Conservation (phyloP, 2,113 vertebrate genomes). For the Rhinolophus ferrumequinum region DNA sequence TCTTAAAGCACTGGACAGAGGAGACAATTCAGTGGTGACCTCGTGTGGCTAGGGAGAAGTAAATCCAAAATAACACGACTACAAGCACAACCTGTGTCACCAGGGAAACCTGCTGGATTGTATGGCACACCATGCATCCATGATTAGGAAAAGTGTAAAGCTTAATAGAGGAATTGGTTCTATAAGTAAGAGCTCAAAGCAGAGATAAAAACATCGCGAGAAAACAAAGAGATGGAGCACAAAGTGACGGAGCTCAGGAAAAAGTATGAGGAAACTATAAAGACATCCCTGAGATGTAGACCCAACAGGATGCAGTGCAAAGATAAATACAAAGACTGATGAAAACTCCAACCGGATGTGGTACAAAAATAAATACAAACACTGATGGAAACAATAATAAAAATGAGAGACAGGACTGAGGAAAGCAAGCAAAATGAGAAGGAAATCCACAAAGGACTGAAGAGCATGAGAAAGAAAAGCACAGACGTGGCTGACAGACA, state of each 20-base stretch:
- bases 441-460: rapidly evolving
- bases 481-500: rapidly evolving
- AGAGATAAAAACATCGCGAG: neutral
- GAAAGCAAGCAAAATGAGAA: rapidly evolving
- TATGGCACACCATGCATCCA: neutral
- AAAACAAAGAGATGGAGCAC: no score
- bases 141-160: rapidly evolving
- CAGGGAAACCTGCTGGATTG: neutral
- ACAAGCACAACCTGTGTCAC: no score
- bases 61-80: neutral
- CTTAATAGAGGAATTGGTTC: neutral
- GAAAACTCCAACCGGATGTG: no score
- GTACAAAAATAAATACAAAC: no score
- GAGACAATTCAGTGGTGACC: neutral
- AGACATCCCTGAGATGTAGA: rapidly evolving
- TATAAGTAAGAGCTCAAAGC: neutral
- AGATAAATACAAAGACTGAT: no score
- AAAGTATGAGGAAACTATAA: neutral
- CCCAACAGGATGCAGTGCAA: no score
- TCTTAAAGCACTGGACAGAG: neutral
- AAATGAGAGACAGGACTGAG: rapidly evolving
- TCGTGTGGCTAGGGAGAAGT: rapidly evolving
- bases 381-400: rapidly evolving
- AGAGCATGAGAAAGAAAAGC: neutral
- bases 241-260: neutral